Evolutionary conservation across 2,113 vertebrate genomes (phyloP).

Genomic region (Menura novaehollandiae): DNA sequence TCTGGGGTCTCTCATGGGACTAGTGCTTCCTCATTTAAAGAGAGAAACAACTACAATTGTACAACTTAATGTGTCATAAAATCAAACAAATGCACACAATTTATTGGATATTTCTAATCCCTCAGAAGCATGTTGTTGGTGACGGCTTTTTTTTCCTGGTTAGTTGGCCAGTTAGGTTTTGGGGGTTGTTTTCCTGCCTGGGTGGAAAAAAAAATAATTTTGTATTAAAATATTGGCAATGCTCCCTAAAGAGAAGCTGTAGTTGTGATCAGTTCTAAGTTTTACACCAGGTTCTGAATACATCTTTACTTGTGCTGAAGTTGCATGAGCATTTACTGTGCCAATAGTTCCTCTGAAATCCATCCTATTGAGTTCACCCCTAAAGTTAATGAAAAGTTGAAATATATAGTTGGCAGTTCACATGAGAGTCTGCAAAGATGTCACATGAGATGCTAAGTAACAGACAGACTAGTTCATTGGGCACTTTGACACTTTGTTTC

Average conservation of each 20-base stretch:
- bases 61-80: not conserved
- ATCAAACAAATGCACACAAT: not conserved
- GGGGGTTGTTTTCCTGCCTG: fast-evolving
- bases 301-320: not conserved
- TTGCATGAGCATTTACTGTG: not conserved
- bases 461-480: not conserved
- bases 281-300: not conserved
- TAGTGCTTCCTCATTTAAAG: not conserved
- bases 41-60: not conserved
- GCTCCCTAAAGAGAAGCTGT: not conserved
- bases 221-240: not conserved
- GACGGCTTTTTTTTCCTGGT: not conserved
- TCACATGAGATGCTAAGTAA: not conserved
- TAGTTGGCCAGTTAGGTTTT: fast-evolving
- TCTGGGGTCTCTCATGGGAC: fast-evolving
- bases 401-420: not conserved
- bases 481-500: not conserved
- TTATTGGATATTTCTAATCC: not conserved
- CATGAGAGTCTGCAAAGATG: not conserved
- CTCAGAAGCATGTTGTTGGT: not conserved
- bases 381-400: not conserved
- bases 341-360: not conserved
- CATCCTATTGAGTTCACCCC: not conserved
- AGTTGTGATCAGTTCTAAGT: not conserved
- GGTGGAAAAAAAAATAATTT: not conserved